Base-by-base conservation (phyloP, 2,888 invertebrate species). In the Pyrrhia umbra region DNA sequence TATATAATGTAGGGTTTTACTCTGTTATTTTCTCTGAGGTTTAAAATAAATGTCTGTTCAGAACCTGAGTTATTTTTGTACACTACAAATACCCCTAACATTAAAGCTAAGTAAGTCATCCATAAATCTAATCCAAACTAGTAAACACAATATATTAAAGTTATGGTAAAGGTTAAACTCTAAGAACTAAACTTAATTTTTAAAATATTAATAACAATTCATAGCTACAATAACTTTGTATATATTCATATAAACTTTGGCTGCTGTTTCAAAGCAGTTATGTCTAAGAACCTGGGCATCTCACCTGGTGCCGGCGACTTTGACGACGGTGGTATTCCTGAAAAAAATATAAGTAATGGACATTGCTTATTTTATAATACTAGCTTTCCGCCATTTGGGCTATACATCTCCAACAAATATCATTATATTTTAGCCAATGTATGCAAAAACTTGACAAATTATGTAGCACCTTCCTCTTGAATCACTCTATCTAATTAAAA, bases 261-360 rank as follows among this genome's bases (percentile, higher is more conserved):
- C 87, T 96, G 97, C 79, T 96, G 96, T 85, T 96, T 97, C 52
- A 97, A 91, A 47, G 96, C 96, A 43, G 97, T 96, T 67, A 97
- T 96, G 85, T 97, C 97, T 78, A 97, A 88, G 86, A 97, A 96
- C 86, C 95, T 96, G 34, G 95, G 95, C 40, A 95, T 91, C 59
- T 92, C 89, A 62, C 70, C 85, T 50, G 82, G 61, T 16, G 82
- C 78, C 1, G 79, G 79, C 0, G 83, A 79, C 63, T 75, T 84
- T 9, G 87, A 72, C 10, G 81, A 27, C 0, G 67, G 43, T 21
- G 81, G 75, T 18, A 74, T 43, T 75, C 87, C 93, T 93, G 80
- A 18, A 89, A 89, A 37, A 8, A 9, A 5, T 27, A 9, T 8
- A 9, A 6, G 8, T 23, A 23, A 23, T n/a, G n/a, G n/a, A n/a